phyloP scores from a whole-genome alignment of 2,888 invertebrate species.

The Troides oblongomaculatus region DNA sequence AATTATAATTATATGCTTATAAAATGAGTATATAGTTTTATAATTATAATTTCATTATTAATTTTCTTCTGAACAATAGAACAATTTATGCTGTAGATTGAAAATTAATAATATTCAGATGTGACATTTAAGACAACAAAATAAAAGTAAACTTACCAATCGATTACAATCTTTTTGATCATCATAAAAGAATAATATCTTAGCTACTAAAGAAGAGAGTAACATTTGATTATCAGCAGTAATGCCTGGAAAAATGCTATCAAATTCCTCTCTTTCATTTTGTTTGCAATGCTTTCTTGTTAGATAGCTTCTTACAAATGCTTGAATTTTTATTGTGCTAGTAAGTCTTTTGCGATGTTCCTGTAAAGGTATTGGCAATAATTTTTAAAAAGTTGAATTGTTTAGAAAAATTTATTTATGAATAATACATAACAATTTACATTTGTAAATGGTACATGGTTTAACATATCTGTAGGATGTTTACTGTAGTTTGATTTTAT shows the following conservation, averaged over 20 bases:
- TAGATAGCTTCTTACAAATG: constrained; percentile 87
- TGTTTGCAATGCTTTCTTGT: constrained; percentile 84
- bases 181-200: constrained; percentile 89
- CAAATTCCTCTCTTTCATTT: constrained; percentile 84
- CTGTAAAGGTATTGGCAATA: constrained; percentile 46
- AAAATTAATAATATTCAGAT: no score
- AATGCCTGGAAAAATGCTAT: constrained; percentile 76
- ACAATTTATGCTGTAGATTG: no score
- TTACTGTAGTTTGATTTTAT: no score
- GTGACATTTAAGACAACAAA: neutral
- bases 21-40: no score
- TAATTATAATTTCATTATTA: no score
- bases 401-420: neutral
- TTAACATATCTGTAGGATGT: no score
- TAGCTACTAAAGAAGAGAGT: constrained; percentile 80
- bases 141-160: constrained; percentile 56
- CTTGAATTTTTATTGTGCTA: constrained; percentile 90
- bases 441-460: no score
- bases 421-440: neutral
- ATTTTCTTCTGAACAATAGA: no score
- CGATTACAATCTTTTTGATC: constrained; percentile 78
- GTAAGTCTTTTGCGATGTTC: constrained; percentile 86
- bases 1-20: no score
- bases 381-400: neutral
- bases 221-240: constrained; percentile 70